phyloP scores from a whole-genome alignment of 2,113 vertebrate genomes.

The Cavia aperea region DNA sequence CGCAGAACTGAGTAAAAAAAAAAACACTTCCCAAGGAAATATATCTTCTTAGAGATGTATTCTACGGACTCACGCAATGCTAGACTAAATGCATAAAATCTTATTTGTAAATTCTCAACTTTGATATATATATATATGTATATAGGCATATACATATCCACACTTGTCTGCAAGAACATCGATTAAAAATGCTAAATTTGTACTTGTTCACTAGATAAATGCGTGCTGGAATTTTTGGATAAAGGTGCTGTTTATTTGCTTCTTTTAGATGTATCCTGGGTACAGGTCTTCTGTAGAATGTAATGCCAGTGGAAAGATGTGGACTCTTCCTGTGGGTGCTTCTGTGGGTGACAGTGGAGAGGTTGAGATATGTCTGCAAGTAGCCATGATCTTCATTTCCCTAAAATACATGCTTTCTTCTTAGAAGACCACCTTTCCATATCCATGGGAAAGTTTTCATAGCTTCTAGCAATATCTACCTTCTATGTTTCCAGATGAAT shows the following conservation, averaged over 20 bases:
- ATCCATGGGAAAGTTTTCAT: not conserved
- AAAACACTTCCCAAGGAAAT: conserved; percentile 50
- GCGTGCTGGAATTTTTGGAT: conserved; percentile 63
- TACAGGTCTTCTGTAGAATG: conserved; percentile 48
- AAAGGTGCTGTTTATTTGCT: conserved; percentile 60
- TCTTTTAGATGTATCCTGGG: conserved; percentile 39
- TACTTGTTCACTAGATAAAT: conserved; percentile 72
- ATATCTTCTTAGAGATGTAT: conserved; percentile 60
- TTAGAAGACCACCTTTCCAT: not conserved
- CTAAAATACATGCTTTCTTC: not conserved
- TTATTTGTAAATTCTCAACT: conserved; percentile 76
- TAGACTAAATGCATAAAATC: conserved; percentile 70
- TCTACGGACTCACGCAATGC: conserved; percentile 55
- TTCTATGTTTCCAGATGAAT: conserved; percentile 15
- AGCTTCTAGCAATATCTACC: not conserved
- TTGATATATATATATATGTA: conserved; percentile 69
- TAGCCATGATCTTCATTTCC: not conserved
- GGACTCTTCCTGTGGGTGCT: conserved; percentile 36
- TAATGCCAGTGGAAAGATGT: conserved; percentile 46
- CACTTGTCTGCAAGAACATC: conserved; percentile 71
- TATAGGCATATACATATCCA: conserved; percentile 69
- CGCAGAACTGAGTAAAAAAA: conserved; percentile 55
- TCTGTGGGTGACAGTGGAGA: not conserved
- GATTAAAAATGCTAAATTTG: conserved; percentile 72
- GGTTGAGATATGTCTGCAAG: not conserved